Percentiles rank a stretch among this genome's conserved stretches.
These are phyloP conservation scores for Habroteleia sp. DNA, from an alignment of 2,888 invertebrate species.

Conservation along the genomic window DNA sequence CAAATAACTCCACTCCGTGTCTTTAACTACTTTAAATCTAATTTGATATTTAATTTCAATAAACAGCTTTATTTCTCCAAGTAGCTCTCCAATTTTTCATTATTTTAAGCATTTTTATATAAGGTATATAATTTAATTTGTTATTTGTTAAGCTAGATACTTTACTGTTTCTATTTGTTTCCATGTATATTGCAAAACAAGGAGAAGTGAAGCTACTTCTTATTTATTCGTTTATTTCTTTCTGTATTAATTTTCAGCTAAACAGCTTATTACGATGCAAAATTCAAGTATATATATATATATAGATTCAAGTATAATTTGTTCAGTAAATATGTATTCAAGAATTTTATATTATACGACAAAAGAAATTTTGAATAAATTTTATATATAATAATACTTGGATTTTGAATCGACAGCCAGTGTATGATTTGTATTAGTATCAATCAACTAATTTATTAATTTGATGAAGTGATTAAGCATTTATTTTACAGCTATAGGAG, in stretches of 20 bases:
- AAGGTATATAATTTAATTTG: not conserved
- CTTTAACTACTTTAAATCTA: slow-evolving; percentile 43
- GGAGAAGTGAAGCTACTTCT: slow-evolving; percentile 60
- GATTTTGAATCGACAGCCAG: slow-evolving; percentile 60
- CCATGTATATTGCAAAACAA: slow-evolving; percentile 61
- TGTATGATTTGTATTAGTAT: slow-evolving; percentile 71
- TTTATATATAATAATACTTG: slow-evolving; percentile 48
- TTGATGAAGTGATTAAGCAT: slow-evolving; percentile 74
- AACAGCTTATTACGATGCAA: slow-evolving; percentile 64
- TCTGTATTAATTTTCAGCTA: slow-evolving; percentile 69
- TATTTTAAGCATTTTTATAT: slow-evolving; percentile 49
- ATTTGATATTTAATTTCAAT: slow-evolving; percentile 59
- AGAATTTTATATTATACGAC: too few species aligned
- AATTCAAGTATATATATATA: slow-evolving; percentile 50
- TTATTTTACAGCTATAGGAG: slow-evolving; percentile 80
- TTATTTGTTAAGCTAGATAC: slow-evolving; percentile 5
- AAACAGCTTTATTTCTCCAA: slow-evolving; percentile 61
- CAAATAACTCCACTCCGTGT: not conserved
- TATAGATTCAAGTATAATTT: too few species aligned
- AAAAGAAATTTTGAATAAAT: too few species aligned
- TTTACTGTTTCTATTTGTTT: not conserved
- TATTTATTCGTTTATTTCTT: slow-evolving; percentile 59
- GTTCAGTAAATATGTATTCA: too few species aligned
- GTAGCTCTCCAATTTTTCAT: too few species aligned
- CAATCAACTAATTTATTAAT: slow-evolving; percentile 78